A percentile compares a stretch with the other conserved stretches of the same genome.
Evolutionary conservation across 2,113 vertebrate species (phyloP).

Genomic region (Eulemur macaco): DNA sequence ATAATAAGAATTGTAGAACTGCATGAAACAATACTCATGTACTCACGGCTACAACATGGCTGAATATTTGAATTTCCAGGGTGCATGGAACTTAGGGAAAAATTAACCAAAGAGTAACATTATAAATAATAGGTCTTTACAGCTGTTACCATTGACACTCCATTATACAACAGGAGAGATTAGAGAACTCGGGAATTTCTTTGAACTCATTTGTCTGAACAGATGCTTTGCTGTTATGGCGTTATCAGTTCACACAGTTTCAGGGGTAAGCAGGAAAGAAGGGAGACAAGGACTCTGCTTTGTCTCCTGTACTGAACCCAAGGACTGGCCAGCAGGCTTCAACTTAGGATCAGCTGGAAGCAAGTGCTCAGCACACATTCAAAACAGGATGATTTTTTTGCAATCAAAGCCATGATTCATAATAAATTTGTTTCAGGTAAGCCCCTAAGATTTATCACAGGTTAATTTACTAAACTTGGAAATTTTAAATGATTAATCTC

Average conservation of each 20-base stretch:
- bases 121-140: background rate
- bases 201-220: background rate
- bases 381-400: background rate
- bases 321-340: background rate
- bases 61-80: background rate
- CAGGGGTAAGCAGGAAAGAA: background rate
- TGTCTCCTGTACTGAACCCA: background rate
- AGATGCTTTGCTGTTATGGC: background rate
- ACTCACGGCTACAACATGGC: background rate
- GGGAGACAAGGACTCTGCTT: background rate
- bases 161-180: background rate
- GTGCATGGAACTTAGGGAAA: background rate
- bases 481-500: background rate
- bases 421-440: background rate
- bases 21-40: background rate
- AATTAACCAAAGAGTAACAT: background rate
- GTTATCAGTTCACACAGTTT: background rate
- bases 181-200: background rate
- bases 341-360: background rate
- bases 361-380: background rate
- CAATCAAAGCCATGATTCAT: background rate
- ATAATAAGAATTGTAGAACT: background rate
- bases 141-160: background rate
- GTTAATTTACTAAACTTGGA: background rate
- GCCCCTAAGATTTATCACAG: background rate